phyloP scores from a whole-genome alignment of 1,140 invertebrate genomes.

The Drosophila kepulauana region DNA sequence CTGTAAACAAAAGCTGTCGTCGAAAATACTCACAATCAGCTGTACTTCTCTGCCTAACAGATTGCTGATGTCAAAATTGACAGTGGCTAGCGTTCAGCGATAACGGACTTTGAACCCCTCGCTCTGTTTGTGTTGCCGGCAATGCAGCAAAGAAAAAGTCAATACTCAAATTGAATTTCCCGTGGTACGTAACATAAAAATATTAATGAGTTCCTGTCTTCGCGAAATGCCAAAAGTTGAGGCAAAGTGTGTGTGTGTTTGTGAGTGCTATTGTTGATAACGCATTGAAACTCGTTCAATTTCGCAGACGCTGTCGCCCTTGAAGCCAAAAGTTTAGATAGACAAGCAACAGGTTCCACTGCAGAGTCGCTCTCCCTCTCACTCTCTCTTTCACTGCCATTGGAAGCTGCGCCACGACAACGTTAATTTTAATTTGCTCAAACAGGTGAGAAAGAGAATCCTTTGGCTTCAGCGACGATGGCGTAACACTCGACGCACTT shows the following conservation, averaged over 20 bases:
- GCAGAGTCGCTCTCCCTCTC: background rate
- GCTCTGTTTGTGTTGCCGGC: slow-evolving; percentile 14
- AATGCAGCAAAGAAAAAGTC: slow-evolving; percentile 24
- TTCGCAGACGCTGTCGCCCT: slow-evolving; percentile 29
- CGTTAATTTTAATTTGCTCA: slow-evolving; percentile 6
- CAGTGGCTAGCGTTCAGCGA: background rate
- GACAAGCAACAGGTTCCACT: slow-evolving; percentile 56
- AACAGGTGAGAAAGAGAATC: slow-evolving; percentile 22
- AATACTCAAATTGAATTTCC: slow-evolving; percentile 2
- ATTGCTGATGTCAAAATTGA: slow-evolving; percentile 18
- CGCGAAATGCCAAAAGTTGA: slow-evolving; percentile 7
- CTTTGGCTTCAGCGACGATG: background rate
- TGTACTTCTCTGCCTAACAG: background rate
- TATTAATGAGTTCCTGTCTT: background rate
- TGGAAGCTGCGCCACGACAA: slow-evolving; percentile 25
- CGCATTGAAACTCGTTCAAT: slow-evolving; percentile 13
- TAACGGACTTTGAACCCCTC: slow-evolving; percentile 40
- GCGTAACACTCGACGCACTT: slow-evolving; percentile 6
- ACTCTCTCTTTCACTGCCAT: slow-evolving; percentile 12
- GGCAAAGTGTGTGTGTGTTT: background rate
- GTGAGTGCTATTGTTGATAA: slow-evolving; percentile 42
- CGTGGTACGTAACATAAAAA: slow-evolving; percentile 9
- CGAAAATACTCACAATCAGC: background rate
- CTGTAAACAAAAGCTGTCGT: slow-evolving; percentile 9
- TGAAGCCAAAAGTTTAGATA: slow-evolving; percentile 14